Evolutionary conservation across 2,797 vertebrate genomes (phyloP).

Genomic region (Sebastes diaconus): DNA sequence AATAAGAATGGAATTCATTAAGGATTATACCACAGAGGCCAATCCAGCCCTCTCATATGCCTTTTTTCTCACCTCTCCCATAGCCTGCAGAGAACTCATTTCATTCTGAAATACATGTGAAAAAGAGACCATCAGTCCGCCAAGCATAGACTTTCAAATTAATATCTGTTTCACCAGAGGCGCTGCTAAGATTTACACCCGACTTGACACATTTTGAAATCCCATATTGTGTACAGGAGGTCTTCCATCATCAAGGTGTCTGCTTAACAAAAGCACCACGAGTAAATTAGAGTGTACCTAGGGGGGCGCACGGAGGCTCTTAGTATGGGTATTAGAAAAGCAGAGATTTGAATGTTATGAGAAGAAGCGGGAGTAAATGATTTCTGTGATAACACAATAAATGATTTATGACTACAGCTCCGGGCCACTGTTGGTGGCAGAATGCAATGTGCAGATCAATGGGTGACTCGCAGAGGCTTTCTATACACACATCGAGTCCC

Average conservation of each 20-base stretch:
- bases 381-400: constrained; percentile 77
- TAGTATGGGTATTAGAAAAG: constrained; percentile 69
- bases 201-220: constrained; percentile 79
- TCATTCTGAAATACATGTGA: constrained; percentile 74
- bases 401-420: constrained; percentile 76
- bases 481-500: constrained; percentile 56
- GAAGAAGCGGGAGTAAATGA: constrained; percentile 74
- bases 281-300: constrained; percentile 75
- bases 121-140: constrained; percentile 75
- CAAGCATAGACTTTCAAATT: constrained; percentile 79
- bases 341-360: constrained; percentile 73
- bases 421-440: constrained; percentile 63
- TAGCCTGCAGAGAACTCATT: constrained; percentile 77
- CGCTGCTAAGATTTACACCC: constrained; percentile 77
- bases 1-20: constrained; percentile 82
- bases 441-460: constrained; percentile 67
- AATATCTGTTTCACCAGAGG: constrained; percentile 84
- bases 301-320: constrained; percentile 52
- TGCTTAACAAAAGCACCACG: constrained; percentile 72
- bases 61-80: constrained; percentile 66
- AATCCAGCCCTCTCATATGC: constrained; percentile 61
- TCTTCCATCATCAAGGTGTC: constrained; percentile 80
- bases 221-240: constrained; percentile 76
- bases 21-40: constrained; percentile 72
- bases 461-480: constrained; percentile 42